Percentiles rank a stretch among this genome's conserved stretches.
These are phyloP conservation scores for Vandiemenella viatica DNA, from an alignment of 2,888 invertebrate species.

Conservation along the genomic window DNA sequence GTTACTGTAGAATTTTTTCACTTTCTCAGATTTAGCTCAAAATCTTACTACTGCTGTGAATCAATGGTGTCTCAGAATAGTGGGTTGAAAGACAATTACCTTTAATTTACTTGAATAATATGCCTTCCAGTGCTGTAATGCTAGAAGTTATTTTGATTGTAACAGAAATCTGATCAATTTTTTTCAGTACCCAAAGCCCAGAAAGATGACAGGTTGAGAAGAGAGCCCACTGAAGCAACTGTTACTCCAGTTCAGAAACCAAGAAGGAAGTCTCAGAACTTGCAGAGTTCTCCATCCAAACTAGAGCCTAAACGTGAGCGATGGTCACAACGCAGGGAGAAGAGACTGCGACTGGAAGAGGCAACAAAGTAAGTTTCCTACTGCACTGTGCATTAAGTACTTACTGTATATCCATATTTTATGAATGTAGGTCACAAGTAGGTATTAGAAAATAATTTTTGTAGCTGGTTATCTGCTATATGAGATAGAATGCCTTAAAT, in stretches of 20 bases:
- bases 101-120: background rate
- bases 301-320: slow-evolving; percentile 6
- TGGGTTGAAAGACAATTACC: background rate
- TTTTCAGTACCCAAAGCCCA: background rate
- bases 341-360: slow-evolving; percentile 9
- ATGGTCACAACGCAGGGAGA: slow-evolving; percentile 15
- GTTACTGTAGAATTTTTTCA: no score
- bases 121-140: no score
- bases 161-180: background rate
- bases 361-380: background rate
- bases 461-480: no score
- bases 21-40: no score
- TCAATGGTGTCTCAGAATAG: no score
- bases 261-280: slow-evolving; percentile 1
- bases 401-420: no score
- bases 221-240: background rate
- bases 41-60: no score
- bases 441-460: no score
- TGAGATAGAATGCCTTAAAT: no score
- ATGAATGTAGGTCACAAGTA: no score
- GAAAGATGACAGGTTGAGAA: background rate
- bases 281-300: background rate
- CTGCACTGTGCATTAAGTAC: no score
- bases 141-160: background rate
- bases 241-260: background rate